These are phyloP conservation scores for Craniophora ligustri DNA, from an alignment of 2,888 invertebrate genomes.

Conservation along the genomic window DNA sequence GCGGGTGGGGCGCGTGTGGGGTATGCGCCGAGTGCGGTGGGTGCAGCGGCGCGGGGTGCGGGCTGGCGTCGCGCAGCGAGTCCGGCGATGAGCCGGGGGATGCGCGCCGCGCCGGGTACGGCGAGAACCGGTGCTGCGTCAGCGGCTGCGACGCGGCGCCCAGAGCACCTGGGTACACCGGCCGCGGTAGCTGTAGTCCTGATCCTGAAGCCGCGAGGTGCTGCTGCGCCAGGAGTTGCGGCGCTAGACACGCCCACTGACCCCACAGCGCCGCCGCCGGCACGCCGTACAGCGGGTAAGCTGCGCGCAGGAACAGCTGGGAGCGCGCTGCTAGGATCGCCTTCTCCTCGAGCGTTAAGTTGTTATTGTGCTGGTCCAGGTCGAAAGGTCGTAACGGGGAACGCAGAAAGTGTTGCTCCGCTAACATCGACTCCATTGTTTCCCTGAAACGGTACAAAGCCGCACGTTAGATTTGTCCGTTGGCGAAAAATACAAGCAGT, in stretches of 20 bases:
- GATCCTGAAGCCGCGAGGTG: conserved; percentile 88
- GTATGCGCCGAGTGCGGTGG: conserved; percentile 72
- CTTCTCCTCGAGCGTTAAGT: conserved; percentile 93
- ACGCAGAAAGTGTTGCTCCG: conserved; percentile 94
- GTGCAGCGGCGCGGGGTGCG: conserved; percentile 73
- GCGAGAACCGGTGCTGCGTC: conserved; percentile 90
- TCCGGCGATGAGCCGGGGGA: conserved; percentile 90
- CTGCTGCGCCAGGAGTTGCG: conserved; percentile 91
- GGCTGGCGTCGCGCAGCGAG: conserved; percentile 87
- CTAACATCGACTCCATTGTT: conserved; percentile 96
- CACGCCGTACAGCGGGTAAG: conserved; percentile 89
- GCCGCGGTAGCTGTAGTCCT: conserved; percentile 84
- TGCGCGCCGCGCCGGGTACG: conserved; percentile 86
- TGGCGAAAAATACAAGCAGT: conserved; percentile 22
- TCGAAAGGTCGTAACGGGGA: conserved; percentile 93
- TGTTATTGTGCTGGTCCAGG: conserved; percentile 91
- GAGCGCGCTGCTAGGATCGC: conserved; percentile 93
- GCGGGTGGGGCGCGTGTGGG: conserved; percentile 80
- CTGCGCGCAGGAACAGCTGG: conserved; percentile 92
- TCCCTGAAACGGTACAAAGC: conserved; percentile 89
- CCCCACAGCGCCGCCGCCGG: conserved; percentile 90
- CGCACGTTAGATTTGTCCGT: conserved; percentile 36
- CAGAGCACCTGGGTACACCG: conserved; percentile 81
- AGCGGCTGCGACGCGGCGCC: conserved; percentile 65
- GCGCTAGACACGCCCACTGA: conserved; percentile 91